Evolutionary conservation across 2,888 invertebrate genomes (phyloP).

Genomic region (Hypena proboscidalis): DNA sequence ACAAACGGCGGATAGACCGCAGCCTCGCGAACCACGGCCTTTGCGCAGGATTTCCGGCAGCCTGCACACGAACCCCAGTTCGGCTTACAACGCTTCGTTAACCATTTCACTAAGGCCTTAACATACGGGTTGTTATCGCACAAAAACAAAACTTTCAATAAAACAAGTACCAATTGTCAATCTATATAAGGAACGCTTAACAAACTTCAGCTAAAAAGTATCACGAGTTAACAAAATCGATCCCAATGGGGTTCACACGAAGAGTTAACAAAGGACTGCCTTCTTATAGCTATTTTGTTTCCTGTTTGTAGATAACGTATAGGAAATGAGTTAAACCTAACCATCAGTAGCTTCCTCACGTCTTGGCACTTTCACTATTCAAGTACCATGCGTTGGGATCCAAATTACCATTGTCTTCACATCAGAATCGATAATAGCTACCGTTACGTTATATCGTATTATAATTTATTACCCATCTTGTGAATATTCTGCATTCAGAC

Average conservation of each 20-base stretch:
- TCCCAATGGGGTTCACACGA: conserved; percentile 15
- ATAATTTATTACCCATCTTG: conserved; percentile 3
- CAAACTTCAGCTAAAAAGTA: no score
- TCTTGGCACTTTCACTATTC: conserved; percentile 66
- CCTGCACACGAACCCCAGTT: conserved; percentile 63
- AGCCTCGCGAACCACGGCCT: conserved; percentile 69
- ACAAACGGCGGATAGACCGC: conserved; percentile 47
- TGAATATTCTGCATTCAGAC: neutral
- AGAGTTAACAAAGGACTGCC: conserved; percentile 6
- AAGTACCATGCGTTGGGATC: conserved; percentile 49
- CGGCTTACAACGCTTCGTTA: conserved; percentile 52
- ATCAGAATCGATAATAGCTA: conserved; percentile 32
- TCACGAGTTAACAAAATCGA: neutral
- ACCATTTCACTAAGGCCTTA: conserved; percentile 24
- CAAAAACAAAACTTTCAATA: neutral
- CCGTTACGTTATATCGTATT: conserved; percentile 16
- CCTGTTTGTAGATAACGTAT: conserved; percentile 24
- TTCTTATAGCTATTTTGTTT: conserved; percentile 24
- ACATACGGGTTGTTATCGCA: conserved; percentile 6
- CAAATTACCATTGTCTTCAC: conserved; percentile 51
- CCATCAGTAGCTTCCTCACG: conserved; percentile 63
- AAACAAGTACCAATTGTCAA: neutral
- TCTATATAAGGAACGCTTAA: neutral
- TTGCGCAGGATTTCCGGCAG: conserved; percentile 81
- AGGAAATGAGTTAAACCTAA: conserved; percentile 44